Base-by-base conservation (phyloP, 2,113 vertebrate genomes). In the Okapia johnstoni region DNA sequence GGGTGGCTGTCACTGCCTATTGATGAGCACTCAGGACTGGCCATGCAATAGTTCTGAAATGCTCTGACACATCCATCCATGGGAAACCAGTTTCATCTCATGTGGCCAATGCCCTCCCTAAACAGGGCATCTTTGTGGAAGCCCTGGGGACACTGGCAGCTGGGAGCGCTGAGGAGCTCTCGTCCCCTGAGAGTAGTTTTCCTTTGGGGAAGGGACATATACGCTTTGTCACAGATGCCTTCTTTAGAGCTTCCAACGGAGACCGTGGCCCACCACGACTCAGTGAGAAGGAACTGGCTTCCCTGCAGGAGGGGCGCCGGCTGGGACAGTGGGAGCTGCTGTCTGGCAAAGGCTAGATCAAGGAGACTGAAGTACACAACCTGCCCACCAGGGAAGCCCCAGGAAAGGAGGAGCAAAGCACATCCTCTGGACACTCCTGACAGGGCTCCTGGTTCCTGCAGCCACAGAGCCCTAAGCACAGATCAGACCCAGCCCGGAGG, bases 381-480 rank as follows among this genome's bases (percentile, higher is more conserved):
- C 55, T 21, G 6, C 25, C 36, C 50, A 26, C 33, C 13, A 43
- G 60, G 73, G 76, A 86, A 73, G 3, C n/a, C 33, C 54, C 36
- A 15, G 13, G 60, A 88, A 55, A 33, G 7, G 10, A 25, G 9
- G 6, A 16, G 21, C 10, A 15, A 57, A 76, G 10, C 0, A 2
- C 5, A 2, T 30, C 55, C 73, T 87, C n/a, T 30, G 0, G 0
- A 9, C 9, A 14, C 7, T 61, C 13, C 36, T 6, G 7, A 33
- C n/a, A 3, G 30, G 7, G 5, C 13, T 48, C 76, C 54, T 33
- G 30, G 30, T 1, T 54, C 6, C 25, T 25, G 83, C 6, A 30
- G 15, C 50, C 16, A 7, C 11, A 55, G n/a, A 36, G 6, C 26
- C 23, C 30, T 46, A 21, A 26, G 26, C 21, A 2, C 3, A 17